Conservation (phyloP, 1,140 invertebrate species). For the Drosophila serrata region DNA sequence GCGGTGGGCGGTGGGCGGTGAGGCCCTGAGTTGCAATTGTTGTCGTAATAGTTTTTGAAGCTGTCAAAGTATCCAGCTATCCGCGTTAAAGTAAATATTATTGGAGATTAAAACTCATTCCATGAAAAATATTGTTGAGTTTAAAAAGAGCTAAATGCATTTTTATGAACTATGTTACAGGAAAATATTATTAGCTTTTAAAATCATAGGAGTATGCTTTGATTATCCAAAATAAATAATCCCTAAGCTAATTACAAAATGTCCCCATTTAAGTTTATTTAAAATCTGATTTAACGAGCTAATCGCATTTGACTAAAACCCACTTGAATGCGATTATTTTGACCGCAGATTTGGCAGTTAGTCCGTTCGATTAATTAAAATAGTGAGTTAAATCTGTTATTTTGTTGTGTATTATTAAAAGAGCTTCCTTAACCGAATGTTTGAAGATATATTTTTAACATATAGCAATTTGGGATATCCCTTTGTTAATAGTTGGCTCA, state of each 20-base stretch:
- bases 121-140: not conserved
- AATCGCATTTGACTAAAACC: not conserved
- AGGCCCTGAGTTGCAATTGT: conserved; percentile 15
- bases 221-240: not conserved
- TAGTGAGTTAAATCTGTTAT: not conserved
- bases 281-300: too few species aligned
- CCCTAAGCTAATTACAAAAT: not conserved
- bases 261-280: too few species aligned
- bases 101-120: not conserved
- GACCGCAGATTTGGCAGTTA: conserved; percentile 7
- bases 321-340: not conserved
- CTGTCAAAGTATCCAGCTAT: conserved; percentile 22
- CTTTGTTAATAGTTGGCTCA: not conserved
- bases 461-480: conserved; percentile 9
- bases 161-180: too few species aligned
- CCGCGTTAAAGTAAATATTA: conserved; percentile 38
- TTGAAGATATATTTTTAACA: not conserved
- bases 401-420: too few species aligned
- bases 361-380: not conserved
- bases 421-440: not conserved
- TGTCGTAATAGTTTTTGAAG: conserved; percentile 37
- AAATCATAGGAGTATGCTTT: not conserved
- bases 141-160: not conserved
- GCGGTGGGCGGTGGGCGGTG: not conserved
- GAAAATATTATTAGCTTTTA: not conserved